Base-by-base conservation (phyloP, 1,140 invertebrate genomes). In the Marisa cornuarietis region DNA sequence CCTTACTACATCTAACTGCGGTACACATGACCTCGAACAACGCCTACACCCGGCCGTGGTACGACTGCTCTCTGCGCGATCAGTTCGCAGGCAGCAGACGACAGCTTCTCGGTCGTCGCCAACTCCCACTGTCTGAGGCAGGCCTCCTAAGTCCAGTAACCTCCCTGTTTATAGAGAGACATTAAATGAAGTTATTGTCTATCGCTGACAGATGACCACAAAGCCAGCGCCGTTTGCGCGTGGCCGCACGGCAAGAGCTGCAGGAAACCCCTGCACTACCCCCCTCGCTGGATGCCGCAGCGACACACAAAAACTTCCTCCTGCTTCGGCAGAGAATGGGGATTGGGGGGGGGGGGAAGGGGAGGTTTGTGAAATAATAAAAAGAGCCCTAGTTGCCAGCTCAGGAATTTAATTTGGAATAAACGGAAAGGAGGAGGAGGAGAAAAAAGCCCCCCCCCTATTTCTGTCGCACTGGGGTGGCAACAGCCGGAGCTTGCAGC, bases 351-450 rank as follows among this genome's bases (percentile, higher is more conserved):
- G 49, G 58, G 26, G 75, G 62, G 61, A 42, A 26, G 62, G 75
- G 13, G 5, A 74, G 72, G 54, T 42, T 52, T 42, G 54, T 31
- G 52, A 49, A 74, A 31, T 51, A n/a, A 74, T 31, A 54, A 49
- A 74, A 52, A 74, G 49, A 52, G 42, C 63, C 58, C 61, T 22
- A 77, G 75, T 42, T 49, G 51, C 51, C n/a, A 31, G 71, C 49
- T 42, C 20, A 22, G 66, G 24, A 42, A 26, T 26, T 42, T 69
- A 26, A 42, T 69, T 42, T 42, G 52, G 73, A 75, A 26, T 18
- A 77, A n/a, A 66, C 26, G 18, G 72, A 74, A 20, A 62, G 72
- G 58, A 49, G 68, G 62, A 68, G 42, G 0, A 2, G 49, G 31
- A 66, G 2, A 16, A 71, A 52, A 13, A 49, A 51, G 3, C 22